Conservation (phyloP, 2,113 vertebrate species). For the Cyphomyrus plagiostoma region DNA sequence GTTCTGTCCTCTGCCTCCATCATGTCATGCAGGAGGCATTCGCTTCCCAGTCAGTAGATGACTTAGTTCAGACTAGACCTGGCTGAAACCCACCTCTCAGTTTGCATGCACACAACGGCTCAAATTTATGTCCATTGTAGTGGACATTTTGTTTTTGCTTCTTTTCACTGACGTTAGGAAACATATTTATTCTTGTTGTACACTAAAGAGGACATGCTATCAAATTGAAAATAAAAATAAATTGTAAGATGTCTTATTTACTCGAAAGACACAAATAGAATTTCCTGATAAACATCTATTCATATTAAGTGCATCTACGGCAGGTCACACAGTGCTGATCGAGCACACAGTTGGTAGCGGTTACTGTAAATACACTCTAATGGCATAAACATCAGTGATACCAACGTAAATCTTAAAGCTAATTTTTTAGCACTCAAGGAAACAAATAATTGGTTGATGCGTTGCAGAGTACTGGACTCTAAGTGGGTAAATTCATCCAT, state of each 20-base stretch:
- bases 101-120: neutral
- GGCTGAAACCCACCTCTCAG: constrained; percentile 11
- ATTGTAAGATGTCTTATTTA: too few species aligned
- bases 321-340: neutral
- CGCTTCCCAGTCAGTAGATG: neutral
- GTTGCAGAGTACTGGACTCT: neutral
- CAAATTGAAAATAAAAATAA: too few species aligned
- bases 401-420: neutral
- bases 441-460: neutral
- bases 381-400: too few species aligned
- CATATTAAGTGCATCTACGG: neutral
- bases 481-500: neutral
- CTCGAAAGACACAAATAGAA: neutral
- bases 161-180: too few species aligned
- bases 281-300: neutral
- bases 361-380: too few species aligned
- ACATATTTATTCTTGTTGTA: too few species aligned
- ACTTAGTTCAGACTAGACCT: neutral
- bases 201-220: too few species aligned
- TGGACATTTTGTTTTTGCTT: too few species aligned
- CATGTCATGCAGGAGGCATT: neutral
- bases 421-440: neutral
- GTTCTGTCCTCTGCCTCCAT: neutral
- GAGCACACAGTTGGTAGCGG: neutral
- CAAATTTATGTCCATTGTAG: neutral